Evolutionary conservation across 2,797 vertebrate genomes (phyloP).

Genomic region (Eremophila alpestris): DNA sequence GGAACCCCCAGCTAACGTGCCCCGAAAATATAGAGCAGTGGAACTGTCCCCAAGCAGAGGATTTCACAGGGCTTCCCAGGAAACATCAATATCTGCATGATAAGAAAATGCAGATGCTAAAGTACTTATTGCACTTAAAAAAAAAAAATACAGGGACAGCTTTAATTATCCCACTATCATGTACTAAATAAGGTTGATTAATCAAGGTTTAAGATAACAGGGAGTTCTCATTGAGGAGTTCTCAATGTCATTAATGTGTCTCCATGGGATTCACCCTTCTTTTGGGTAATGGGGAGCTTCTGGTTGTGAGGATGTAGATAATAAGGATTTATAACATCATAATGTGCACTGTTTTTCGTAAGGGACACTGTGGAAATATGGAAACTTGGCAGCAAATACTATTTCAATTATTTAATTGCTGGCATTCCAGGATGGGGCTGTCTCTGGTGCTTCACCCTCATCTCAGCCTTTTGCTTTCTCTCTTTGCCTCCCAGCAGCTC

Average conservation of each 20-base stretch:
- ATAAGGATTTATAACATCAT: slow-evolving; percentile 48
- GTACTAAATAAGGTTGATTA: slow-evolving; percentile 42
- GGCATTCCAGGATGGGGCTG: not conserved
- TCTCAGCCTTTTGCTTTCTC: not conserved
- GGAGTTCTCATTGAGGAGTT: too few species aligned
- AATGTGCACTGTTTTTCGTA: not conserved
- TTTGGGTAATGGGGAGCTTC: slow-evolving; percentile 46
- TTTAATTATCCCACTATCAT: slow-evolving; percentile 34
- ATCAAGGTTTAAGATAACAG: slow-evolving; percentile 48
- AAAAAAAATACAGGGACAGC: not conserved
- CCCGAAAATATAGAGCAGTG: slow-evolving; percentile 28
- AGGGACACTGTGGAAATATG: slow-evolving; percentile 6
- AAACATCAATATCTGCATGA: not conserved
- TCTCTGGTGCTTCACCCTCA: not conserved
- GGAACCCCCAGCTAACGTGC: slow-evolving; percentile 7
- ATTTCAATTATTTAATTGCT: not conserved
- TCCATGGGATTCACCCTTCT: slow-evolving; percentile 6
- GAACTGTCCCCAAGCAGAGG: not conserved
- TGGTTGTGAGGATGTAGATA: not conserved
- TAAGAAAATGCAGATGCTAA: slow-evolving; percentile 3
- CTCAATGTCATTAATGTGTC: slow-evolving; percentile 8
- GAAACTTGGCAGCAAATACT: slow-evolving; percentile 4
- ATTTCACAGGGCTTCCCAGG: slow-evolving; percentile 21
- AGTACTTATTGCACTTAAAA: not conserved
- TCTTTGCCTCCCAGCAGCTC: not conserved